Percentiles rank a stretch among this genome's conserved stretches.
phyloP scores from a whole-genome alignment of 2,113 vertebrate species.

The Leucoraja erinaceus region DNA sequence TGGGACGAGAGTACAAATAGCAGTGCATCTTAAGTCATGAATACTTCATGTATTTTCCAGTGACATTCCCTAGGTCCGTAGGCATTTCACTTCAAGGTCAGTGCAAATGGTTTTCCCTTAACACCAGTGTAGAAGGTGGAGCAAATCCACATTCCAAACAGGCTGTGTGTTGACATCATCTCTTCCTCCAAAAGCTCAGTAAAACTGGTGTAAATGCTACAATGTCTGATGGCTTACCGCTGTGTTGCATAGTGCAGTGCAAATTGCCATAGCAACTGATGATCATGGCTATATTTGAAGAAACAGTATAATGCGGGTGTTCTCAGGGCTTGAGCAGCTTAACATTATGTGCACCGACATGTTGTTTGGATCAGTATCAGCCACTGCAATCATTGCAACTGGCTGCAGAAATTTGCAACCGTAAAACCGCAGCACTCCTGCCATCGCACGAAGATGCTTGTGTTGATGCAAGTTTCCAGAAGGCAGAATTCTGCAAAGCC shows the following conservation, averaged over 20 bases:
- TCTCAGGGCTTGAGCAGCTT: background rate
- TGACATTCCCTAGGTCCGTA: background rate
- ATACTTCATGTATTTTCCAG: background rate
- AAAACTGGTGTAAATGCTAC: conserved; percentile 15
- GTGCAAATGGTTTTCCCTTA: background rate
- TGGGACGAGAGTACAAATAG: background rate
- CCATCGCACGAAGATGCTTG: background rate
- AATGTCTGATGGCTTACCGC: background rate
- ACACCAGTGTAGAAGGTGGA: background rate
- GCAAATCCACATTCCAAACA: background rate
- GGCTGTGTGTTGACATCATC: background rate
- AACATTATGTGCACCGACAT: background rate
- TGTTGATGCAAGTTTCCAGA: background rate
- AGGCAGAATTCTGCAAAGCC: background rate
- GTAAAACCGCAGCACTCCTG: background rate
- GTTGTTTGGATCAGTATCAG: background rate
- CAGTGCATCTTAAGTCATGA: background rate
- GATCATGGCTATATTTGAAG: background rate
- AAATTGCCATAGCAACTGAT: conserved; percentile 33
- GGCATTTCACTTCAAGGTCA: background rate
- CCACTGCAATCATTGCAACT: background rate
- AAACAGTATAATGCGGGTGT: background rate
- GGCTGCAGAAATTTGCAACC: background rate
- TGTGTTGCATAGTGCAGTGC: background rate
- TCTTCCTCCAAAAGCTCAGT: background rate